Evolutionary conservation across 1,140 invertebrate genomes (phyloP).

Genomic region (Manduca sexta): DNA sequence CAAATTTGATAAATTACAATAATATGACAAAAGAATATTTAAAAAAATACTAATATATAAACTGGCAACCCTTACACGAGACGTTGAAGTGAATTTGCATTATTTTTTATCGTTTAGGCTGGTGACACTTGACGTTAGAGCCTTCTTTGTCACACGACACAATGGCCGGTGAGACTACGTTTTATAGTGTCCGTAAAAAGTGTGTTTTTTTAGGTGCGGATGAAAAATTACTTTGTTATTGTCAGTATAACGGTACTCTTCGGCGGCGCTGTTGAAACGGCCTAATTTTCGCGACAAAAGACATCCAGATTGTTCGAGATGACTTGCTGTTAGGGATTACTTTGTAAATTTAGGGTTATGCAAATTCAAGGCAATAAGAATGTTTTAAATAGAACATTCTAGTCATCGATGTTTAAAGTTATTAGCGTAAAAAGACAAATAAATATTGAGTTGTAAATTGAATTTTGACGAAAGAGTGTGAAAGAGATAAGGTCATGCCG

Average conservation of each 20-base stretch:
- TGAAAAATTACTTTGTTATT: slow-evolving; percentile 38
- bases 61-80: slow-evolving; percentile 12
- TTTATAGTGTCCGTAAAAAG: slow-evolving; percentile 19
- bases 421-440: too few relatives aligned
- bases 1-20: too few relatives aligned
- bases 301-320: not conserved
- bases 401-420: too few relatives aligned
- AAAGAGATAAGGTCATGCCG: too few relatives aligned
- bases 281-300: not conserved
- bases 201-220: slow-evolving; percentile 19
- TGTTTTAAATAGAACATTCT: too few relatives aligned
- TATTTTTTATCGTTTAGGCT: slow-evolving; percentile 57
- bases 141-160: slow-evolving; percentile 22
- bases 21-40: too few relatives aligned
- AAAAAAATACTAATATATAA: too few relatives aligned
- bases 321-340: not conserved
- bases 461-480: too few relatives aligned
- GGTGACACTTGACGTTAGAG: slow-evolving; percentile 22
- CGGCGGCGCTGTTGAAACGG: not conserved
- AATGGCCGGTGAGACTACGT: slow-evolving; percentile 27
- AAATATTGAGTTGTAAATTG: too few relatives aligned
- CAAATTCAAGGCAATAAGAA: too few relatives aligned
- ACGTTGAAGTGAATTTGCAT: slow-evolving; percentile 61
- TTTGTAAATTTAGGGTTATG: not conserved
- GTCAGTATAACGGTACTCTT: slow-evolving; percentile 2